A percentile compares a stretch with the other conserved stretches of the same genome.
Conservation (phyloP, 2,888 invertebrate genomes). For the Ryuthela nishihirai region DNA sequence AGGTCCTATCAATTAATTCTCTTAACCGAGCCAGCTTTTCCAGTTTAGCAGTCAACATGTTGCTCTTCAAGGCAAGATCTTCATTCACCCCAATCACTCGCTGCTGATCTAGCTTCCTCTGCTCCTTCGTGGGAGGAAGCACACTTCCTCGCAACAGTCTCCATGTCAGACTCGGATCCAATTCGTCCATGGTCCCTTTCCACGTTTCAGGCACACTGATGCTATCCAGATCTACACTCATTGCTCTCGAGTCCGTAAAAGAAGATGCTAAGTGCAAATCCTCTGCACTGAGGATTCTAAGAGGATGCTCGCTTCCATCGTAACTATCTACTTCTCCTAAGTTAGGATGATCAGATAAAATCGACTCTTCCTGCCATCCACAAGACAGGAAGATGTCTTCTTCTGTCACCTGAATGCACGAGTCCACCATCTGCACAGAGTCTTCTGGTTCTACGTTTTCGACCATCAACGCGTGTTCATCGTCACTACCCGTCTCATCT, state of each 20-base stretch:
- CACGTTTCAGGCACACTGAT: conserved; percentile 31
- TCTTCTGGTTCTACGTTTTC: conserved; percentile 74
- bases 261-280: conserved; percentile 30
- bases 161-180: conserved; percentile 18
- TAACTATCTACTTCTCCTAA: conserved; percentile 64
- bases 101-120: neutral
- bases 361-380: conserved; percentile 39
- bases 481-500: conserved; percentile 7
- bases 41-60: conserved; percentile 24
- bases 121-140: conserved; percentile 7
- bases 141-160: conserved; percentile 15
- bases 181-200: conserved; percentile 13
- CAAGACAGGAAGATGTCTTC: conserved; percentile 80
- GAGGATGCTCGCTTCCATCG: conserved; percentile 64
- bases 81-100: conserved; percentile 18
- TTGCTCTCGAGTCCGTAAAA: conserved; percentile 27
- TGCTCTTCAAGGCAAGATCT: conserved; percentile 11
- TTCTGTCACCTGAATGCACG: conserved; percentile 78
- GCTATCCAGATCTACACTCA: conserved; percentile 24
- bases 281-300: conserved; percentile 33
- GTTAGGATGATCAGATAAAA: conserved; percentile 15
- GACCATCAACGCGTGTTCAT: conserved; percentile 58
- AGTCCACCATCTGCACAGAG: conserved; percentile 82
- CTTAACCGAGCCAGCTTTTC: conserved; percentile 22
- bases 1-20: conserved; percentile 17